Percentiles rank a stretch among this genome's conserved stretches.
phyloP scores from a whole-genome alignment of 2,797 vertebrate genomes.

The Sebastes nivosus region DNA sequence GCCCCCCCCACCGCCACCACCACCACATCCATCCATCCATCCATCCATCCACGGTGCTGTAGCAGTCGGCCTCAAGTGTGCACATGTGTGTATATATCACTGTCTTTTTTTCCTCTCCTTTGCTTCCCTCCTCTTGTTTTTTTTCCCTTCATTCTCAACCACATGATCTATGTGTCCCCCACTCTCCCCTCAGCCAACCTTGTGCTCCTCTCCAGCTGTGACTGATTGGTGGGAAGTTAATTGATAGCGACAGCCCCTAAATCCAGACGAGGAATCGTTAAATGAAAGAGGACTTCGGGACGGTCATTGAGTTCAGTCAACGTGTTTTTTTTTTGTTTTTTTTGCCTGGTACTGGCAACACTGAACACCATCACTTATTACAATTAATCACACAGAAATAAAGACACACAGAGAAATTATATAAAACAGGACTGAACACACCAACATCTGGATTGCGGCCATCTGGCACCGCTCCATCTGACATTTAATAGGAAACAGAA shows the following conservation, averaged over 20 bases:
- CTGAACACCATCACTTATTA: background rate
- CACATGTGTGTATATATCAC: background rate
- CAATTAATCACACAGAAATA: slow-evolving; percentile 7
- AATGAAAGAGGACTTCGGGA: slow-evolving; percentile 36
- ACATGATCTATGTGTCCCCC: slow-evolving; percentile 7
- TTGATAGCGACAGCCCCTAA: slow-evolving; percentile 50
- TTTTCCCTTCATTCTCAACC: background rate
- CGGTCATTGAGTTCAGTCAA: slow-evolving; percentile 28
- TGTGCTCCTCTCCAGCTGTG: slow-evolving; percentile 68
- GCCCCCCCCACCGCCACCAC: background rate
- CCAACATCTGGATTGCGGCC: background rate
- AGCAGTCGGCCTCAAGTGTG: slow-evolving; percentile 9
- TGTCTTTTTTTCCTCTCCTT: background rate
- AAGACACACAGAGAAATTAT: background rate
- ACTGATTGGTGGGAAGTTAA: slow-evolving; percentile 54
- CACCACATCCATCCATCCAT: background rate
- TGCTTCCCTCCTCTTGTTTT: background rate
- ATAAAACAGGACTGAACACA: background rate
- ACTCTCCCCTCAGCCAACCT: slow-evolving; percentile 14
- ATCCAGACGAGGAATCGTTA: slow-evolving; percentile 51
- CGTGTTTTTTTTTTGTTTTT: background rate
- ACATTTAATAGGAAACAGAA: background rate
- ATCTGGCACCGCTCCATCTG: background rate
- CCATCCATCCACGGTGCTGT: background rate
- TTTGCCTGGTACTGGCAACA: background rate